Percentiles rank a stretch among this genome's conserved stretches.
phyloP scores from a whole-genome alignment of 2,888 invertebrate genomes.

The Helleia helle region DNA sequence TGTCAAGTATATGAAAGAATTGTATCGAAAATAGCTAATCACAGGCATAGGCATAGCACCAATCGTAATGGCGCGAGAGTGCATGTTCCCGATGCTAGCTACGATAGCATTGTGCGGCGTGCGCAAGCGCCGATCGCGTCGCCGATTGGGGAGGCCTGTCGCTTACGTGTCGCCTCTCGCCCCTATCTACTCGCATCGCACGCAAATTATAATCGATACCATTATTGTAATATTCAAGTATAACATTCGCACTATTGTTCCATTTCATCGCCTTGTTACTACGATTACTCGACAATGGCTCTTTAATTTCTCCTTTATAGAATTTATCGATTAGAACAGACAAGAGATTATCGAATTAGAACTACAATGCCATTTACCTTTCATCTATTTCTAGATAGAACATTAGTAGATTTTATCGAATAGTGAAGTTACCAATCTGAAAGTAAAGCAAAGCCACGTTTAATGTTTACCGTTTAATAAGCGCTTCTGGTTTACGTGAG shows the following conservation, averaged over 20 bases:
- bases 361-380: too few species aligned
- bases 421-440: too few species aligned
- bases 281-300: neutral
- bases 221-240: constrained; percentile 70
- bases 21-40: constrained; percentile 50
- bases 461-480: too few species aligned
- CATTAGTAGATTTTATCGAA: neutral
- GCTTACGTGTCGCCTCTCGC: constrained; percentile 64
- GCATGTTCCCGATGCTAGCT: constrained; percentile 63
- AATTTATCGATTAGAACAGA: too few species aligned
- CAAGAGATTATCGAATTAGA: too few species aligned
- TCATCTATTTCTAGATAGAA: neutral
- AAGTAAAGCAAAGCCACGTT: too few species aligned
- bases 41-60: constrained; percentile 47
- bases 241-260: constrained; percentile 66
- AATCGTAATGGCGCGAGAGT: constrained; percentile 64
- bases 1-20: constrained; percentile 12
- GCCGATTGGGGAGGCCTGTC: constrained; percentile 65
- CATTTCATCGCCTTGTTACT: constrained; percentile 28
- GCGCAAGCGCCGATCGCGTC: constrained; percentile 59
- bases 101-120: constrained; percentile 68
- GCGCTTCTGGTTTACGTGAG: too few species aligned
- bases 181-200: constrained; percentile 65
- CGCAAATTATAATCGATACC: constrained; percentile 75
- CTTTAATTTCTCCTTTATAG: neutral